These are phyloP conservation scores for Pao palembangensis DNA, from an alignment of 2,113 vertebrate genomes.

Conservation along the genomic window DNA sequence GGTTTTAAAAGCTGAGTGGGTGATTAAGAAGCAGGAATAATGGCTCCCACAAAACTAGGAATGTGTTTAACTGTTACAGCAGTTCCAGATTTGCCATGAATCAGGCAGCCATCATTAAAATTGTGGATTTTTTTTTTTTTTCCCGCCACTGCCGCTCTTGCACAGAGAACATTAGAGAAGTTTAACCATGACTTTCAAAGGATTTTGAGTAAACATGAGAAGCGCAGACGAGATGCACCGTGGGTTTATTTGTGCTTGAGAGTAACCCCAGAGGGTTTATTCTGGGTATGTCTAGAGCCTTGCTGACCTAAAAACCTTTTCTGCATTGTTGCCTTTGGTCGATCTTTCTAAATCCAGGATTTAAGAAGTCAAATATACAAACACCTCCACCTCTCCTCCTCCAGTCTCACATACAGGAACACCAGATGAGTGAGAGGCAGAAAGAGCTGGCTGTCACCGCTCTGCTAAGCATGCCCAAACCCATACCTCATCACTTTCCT, in stretches of 20 bases:
- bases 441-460: slow-evolving; percentile 39
- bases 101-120: slow-evolving; percentile 58
- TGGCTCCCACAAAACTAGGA: slow-evolving; percentile 77
- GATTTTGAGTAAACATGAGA: slow-evolving; percentile 39
- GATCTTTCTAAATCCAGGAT: slow-evolving; percentile 71
- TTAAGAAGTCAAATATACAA: slow-evolving; percentile 70
- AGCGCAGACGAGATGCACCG: slow-evolving; percentile 40
- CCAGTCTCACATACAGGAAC: slow-evolving; percentile 44
- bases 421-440: slow-evolving; percentile 26
- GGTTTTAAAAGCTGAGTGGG: slow-evolving; percentile 76
- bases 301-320: slow-evolving; percentile 56
- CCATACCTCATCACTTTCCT: slow-evolving; percentile 71
- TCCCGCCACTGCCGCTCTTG: slow-evolving; percentile 25
- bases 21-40: slow-evolving; percentile 80
- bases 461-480: slow-evolving; percentile 60
- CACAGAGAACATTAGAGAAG: slow-evolving; percentile 24
- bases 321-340: slow-evolving; percentile 62
- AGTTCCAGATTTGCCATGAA: slow-evolving; percentile 58
- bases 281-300: slow-evolving; percentile 33
- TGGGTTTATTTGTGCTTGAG: slow-evolving; percentile 49
- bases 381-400: slow-evolving; percentile 53
- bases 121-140: slow-evolving; percentile 44
- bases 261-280: slow-evolving; percentile 52
- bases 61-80: slow-evolving; percentile 71
- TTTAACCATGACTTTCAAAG: slow-evolving; percentile 34